These are phyloP conservation scores for Pristionchus arcanus DNA, from an alignment of 2,888 invertebrate species.

Conservation along the genomic window DNA sequence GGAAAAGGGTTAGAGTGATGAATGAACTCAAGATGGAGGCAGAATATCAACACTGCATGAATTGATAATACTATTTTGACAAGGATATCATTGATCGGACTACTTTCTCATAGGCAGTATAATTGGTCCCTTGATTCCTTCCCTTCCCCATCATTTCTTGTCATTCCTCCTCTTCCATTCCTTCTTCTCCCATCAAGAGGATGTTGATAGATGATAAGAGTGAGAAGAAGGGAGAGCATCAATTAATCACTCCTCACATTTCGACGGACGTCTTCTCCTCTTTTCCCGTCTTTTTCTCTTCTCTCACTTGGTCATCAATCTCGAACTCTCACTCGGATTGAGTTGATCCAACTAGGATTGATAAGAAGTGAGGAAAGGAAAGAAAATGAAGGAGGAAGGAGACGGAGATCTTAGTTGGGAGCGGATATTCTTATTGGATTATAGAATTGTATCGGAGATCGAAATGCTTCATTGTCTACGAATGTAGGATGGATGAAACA, in stretches of 20 bases:
- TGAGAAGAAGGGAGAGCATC: slow-evolving; percentile 43
- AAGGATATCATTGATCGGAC: background rate
- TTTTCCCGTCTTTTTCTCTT: background rate
- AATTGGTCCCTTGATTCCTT: background rate
- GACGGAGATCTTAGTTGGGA: background rate
- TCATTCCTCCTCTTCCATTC: background rate
- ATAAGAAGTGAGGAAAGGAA: slow-evolving; percentile 22
- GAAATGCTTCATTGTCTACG: background rate
- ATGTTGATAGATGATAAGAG: slow-evolving; percentile 42
- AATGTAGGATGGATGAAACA: background rate
- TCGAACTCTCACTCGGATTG: slow-evolving; percentile 19
- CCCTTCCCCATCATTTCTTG: background rate
- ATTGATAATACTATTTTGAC: background rate
- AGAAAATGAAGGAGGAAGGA: background rate
- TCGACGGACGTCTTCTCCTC: slow-evolving; percentile 37
- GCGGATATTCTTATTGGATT: background rate
- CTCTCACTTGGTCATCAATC: slow-evolving; percentile 26
- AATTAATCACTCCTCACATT: slow-evolving; percentile 44
- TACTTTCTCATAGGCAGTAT: background rate
- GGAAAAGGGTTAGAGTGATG: background rate
- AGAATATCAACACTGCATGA: background rate
- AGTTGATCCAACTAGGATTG: background rate
- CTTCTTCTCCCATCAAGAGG: slow-evolving; percentile 5
- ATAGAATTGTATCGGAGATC: too few species aligned
- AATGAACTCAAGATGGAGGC: background rate